A percentile compares a stretch with the other conserved stretches of the same genome.
Conservation (phyloP, 2,888 invertebrate species). For the Leptinotarsa tumamoca region DNA sequence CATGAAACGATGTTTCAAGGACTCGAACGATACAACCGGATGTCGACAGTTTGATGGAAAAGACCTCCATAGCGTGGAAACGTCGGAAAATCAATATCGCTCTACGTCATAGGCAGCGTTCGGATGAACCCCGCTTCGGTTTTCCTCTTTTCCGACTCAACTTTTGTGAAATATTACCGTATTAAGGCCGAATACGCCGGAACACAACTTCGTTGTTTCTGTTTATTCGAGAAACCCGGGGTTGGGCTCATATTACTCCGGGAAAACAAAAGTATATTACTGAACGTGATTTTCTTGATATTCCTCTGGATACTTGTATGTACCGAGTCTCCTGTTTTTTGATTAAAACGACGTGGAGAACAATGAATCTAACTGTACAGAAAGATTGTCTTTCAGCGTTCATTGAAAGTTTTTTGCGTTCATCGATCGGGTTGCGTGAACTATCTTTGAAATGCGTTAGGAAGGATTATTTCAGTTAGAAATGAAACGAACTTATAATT, state of each 20-base stretch:
- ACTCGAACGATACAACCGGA: conserved; percentile 42
- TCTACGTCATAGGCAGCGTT: conserved; percentile 62
- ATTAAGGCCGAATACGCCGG: conserved; percentile 36
- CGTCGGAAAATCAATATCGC: conserved; percentile 64
- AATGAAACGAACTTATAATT: too few species aligned
- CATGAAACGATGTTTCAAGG: conserved; percentile 2
- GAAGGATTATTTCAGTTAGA: too few species aligned
- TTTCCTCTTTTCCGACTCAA: conserved; percentile 38
- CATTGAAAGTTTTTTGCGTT: background rate
- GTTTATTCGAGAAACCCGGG: conserved; percentile 32
- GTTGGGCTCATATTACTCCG: conserved; percentile 2
- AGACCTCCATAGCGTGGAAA: conserved; percentile 56
- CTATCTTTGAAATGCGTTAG: too few species aligned
- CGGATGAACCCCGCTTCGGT: conserved; percentile 51
- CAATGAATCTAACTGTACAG: background rate
- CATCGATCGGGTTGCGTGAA: too few species aligned
- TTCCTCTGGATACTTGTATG: background rate
- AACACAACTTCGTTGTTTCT: conserved; percentile 40
- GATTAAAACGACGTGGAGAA: background rate
- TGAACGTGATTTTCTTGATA: conserved; percentile 5
- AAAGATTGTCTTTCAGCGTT: background rate
- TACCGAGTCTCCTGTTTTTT: background rate
- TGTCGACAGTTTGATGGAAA: conserved; percentile 59
- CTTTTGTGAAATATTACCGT: conserved; percentile 43
- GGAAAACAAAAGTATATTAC: conserved; percentile 9